Base-by-base conservation (phyloP, 2,888 invertebrate genomes). In the Proisotoma minuta region DNA sequence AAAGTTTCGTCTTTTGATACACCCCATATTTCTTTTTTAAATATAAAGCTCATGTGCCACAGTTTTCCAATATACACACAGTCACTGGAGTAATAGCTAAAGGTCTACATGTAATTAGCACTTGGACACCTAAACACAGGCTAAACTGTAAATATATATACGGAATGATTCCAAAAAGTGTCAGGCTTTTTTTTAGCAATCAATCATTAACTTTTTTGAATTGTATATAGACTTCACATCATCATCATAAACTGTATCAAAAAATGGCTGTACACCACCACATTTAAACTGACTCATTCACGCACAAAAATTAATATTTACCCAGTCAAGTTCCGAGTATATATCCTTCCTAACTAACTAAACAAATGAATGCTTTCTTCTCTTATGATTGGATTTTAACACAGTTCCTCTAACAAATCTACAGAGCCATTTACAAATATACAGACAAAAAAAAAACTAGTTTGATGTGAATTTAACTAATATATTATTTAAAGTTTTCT, bases 401-500 rank as follows among this genome's bases (percentile, higher is more conserved):
- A n/a, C n/a, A n/a, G n/a, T n/a, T n/a, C n/a, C n/a, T 43, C 43
- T 43, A 43, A 15, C 18, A 18, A 43, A 4, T 5, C 18, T 43
- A n/a, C 20, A 43, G 4, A 28, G 24, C 56, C 18, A 29, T 29
- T 56, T 47, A 20, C 43, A 43, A 43, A 59, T 58, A 64, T 64
- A 64, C 60, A 54, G 58, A 57, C 28, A 48, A n/a, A 57, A 28
- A 52, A 34, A 59, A 56, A 57, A 48, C 50, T 52, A 54, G 27
- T 34, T 27, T 20, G 20, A 22, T 51, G 24, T 51, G 39, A 39
- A 24, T 58, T 50, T 51, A 18, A 15, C 39, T 34, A 18, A 58
- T 52, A 47, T 51, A 43, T 47, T 34, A 43, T 43, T 43, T 12
- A 52, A 52, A n/a, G 52, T 52, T 26, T 28, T 28, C 18, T 28